Evolutionary conservation across 2,113 vertebrate genomes (phyloP).

Genomic region (Mastomys coucha): DNA sequence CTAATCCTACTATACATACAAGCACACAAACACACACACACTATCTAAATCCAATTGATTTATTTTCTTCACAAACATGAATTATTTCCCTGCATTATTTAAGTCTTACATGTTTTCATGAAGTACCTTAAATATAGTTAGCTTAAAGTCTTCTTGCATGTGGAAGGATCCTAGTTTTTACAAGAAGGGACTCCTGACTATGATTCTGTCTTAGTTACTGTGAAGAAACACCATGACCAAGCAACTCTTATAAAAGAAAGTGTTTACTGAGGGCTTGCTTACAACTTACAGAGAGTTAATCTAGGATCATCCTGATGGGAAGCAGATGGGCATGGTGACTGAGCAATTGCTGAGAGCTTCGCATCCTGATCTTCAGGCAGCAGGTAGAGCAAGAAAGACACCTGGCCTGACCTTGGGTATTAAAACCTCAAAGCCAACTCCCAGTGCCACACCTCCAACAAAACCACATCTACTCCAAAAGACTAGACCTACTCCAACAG

Average conservation of each 20-base stretch:
- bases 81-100: background rate
- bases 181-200: background rate
- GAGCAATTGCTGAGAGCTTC: background rate
- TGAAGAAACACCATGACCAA: background rate
- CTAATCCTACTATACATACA: background rate
- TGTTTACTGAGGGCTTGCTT: background rate
- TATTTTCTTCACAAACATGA: background rate
- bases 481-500: too few relatives aligned
- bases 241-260: background rate
- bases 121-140: background rate
- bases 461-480: background rate
- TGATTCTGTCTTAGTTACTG: background rate
- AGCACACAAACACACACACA: too few relatives aligned
- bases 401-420: background rate
- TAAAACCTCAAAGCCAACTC: background rate
- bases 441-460: background rate
- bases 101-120: background rate
- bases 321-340: too few relatives aligned
- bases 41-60: background rate
- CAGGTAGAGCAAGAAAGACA: background rate
- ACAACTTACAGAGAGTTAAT: background rate
- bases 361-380: background rate
- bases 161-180: background rate
- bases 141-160: background rate
- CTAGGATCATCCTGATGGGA: background rate